Evolutionary conservation across 2,888 invertebrate genomes (phyloP).

Genomic region (Agonopterix heracliana): DNA sequence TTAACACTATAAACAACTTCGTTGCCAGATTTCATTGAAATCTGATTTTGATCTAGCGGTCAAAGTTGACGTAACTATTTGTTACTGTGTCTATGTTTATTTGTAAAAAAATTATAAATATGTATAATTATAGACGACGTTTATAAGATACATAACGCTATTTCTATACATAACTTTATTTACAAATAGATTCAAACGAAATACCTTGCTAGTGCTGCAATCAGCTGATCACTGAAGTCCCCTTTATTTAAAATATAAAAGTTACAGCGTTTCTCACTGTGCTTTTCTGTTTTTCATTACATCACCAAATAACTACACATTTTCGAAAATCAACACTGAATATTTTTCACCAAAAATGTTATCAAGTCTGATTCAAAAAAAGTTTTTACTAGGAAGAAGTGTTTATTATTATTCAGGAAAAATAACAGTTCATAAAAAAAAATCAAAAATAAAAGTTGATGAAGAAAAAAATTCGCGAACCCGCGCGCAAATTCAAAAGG

Average conservation of each 20-base stretch:
- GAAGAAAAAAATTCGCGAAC: constrained; percentile 12
- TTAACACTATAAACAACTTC: no score
- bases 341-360: constrained; percentile 11
- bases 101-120: no score
- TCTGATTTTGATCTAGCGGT: no score
- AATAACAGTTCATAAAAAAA: neutral
- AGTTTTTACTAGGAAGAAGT: neutral
- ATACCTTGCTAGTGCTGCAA: constrained; percentile 29
- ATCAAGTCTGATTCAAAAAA: neutral
- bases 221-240: constrained; percentile 25
- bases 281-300: constrained; percentile 36
- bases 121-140: no score
- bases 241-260: constrained; percentile 32
- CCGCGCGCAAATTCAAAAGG: constrained; percentile 26
- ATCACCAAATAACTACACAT: constrained; percentile 36
- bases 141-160: no score
- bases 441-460: neutral
- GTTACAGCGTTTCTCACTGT: constrained; percentile 36
- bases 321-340: constrained; percentile 8
- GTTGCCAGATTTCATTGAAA: no score
- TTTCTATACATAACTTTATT: no score
- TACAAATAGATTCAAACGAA: no score
- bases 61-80: no score
- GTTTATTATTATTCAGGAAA: neutral
- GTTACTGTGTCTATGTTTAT: no score